Evolutionary conservation across 2,113 vertebrate species (phyloP), one percentile per base, ranked within the genome.

Genomic region (Ursus arctos): DNA sequence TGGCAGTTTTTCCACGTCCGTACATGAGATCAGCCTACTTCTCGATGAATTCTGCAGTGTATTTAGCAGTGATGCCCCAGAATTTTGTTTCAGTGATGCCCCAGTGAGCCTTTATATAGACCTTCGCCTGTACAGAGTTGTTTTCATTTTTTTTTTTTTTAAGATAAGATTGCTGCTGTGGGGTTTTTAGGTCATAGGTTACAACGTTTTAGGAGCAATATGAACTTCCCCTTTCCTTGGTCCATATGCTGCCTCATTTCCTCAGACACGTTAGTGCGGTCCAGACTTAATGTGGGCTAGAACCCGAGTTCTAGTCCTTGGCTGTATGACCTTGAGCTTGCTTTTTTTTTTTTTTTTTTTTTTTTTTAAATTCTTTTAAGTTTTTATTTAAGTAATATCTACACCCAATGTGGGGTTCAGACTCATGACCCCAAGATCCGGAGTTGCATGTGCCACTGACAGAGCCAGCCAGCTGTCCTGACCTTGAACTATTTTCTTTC

Each of bases 1-100:
- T 0, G 0, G 24, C 31, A 12, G 2, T 16, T 51, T 94, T 79
- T 53, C 69, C 15, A 3, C 16, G 26, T 85, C 26, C 21, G 3
- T 47, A 43, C 7, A 1, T 2, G 36, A 40, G 36, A 28, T 40
- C 57, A 47, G 8, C 40, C 72, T 61, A 18, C 74, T 69, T 90
- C 36, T 74, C 6, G 53, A 0, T 33, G 59, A 43, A n/a, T 43
- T 88, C 71, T 79, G 4, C 28, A 49, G 0, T 57, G 14, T 28
- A 51, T 69, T 43, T 31, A 80, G 19, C 59, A 71, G 16, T 47
- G 24, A 40, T 77, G 74, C 9, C 63, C 51, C 51, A 77, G 69
- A 74, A 2, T 83, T 88, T 94, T 87, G 72, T 77, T 86, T 94
- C 36, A 72, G 16, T 36, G 40, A 28, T 74, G 55, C 6, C 47